Conservation (phyloP, 1,140 invertebrate species). For the Cotesia glomerata region DNA sequence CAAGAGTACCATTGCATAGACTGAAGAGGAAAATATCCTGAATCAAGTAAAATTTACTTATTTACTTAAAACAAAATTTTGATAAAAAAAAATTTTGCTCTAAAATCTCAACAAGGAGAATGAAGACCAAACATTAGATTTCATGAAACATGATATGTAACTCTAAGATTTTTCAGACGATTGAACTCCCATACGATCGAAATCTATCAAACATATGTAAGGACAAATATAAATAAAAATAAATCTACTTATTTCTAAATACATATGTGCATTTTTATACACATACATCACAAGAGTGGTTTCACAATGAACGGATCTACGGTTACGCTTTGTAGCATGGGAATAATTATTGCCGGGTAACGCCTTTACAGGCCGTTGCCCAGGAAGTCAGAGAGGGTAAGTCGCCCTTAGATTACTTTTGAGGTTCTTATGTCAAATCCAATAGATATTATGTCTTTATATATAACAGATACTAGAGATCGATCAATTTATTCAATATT, state of each 20-base stretch:
- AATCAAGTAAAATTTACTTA: too few species aligned
- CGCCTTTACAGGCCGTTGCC: conserved; percentile 31
- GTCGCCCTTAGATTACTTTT: neutral
- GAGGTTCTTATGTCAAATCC: neutral
- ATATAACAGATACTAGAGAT: too few species aligned
- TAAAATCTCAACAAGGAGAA: too few species aligned
- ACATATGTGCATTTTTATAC: neutral
- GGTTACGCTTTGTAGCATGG: conserved; percentile 32
- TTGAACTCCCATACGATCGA: neutral
- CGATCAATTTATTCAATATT: too few species aligned
- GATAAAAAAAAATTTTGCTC: too few species aligned
- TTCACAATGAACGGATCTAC: conserved; percentile 36
- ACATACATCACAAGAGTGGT: conserved; percentile 9
- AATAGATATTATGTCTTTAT: too few species aligned
- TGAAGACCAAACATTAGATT: too few species aligned
- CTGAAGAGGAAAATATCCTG: too few species aligned
- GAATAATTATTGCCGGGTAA: conserved; percentile 34
- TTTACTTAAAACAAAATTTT: too few species aligned
- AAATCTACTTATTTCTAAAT: neutral
- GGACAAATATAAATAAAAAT: too few species aligned
- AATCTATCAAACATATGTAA: neutral
- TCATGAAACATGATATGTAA: too few species aligned
- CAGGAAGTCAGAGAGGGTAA: conserved; percentile 21
- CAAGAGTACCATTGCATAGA: too few species aligned
- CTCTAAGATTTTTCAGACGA: neutral